phyloP scores from a whole-genome alignment of 2,797 vertebrate genomes.

The Acanthurus tractus region DNA sequence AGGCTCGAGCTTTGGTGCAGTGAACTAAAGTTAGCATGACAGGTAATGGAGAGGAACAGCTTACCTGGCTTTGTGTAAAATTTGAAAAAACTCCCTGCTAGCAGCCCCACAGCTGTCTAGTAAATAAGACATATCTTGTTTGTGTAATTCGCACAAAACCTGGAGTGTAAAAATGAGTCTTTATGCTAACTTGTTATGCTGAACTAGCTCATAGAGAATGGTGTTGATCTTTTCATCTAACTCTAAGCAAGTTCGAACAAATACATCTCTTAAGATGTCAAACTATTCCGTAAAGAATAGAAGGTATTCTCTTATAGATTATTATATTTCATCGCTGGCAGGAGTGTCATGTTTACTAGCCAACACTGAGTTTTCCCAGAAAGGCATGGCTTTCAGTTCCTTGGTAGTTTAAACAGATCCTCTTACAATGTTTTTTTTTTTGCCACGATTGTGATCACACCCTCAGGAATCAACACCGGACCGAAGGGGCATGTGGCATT shows the following conservation, averaged over 20 bases:
- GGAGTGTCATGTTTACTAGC: neutral
- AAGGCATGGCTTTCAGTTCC: constrained; percentile 5
- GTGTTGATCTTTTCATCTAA: neutral
- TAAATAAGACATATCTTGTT: neutral
- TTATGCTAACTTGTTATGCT: neutral
- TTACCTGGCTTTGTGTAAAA: neutral
- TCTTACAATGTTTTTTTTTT: neutral
- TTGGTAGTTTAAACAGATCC: constrained; percentile 6
- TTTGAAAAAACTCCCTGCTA: neutral
- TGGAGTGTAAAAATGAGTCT: neutral
- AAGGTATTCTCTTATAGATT: neutral
- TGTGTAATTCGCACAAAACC: neutral
- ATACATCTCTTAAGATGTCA: neutral
- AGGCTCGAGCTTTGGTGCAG: too few species aligned
- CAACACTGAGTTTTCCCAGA: neutral
- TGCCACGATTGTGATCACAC: constrained; percentile 4
- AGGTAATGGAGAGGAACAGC: neutral
- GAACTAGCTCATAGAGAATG: neutral
- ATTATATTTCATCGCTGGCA: neutral
- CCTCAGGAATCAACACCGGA: constrained; percentile 8
- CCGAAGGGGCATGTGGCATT: neutral
- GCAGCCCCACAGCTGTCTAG: neutral
- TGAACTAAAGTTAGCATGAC: neutral
- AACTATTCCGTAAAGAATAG: neutral
- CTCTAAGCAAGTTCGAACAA: too few species aligned